Conservation (phyloP, 2,113 vertebrate genomes). For the Corythoichthys intestinalis region DNA sequence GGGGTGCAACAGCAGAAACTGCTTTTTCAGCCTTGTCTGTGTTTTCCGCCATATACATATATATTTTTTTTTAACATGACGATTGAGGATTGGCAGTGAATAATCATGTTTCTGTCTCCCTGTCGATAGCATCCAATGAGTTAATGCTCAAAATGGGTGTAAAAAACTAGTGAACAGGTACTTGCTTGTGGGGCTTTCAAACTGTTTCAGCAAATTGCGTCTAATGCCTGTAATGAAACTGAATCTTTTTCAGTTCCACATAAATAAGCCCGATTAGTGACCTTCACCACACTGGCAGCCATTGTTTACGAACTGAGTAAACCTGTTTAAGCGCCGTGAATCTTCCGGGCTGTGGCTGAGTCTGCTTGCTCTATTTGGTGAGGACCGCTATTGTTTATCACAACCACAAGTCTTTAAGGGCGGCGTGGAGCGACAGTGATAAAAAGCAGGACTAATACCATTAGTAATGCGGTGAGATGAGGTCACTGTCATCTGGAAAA, state of each 20-base stretch:
- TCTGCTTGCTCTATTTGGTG: conserved; percentile 45
- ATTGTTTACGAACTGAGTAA: conserved; percentile 10
- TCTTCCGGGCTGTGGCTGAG: not conserved
- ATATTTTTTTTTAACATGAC: no score
- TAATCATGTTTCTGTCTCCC: no score
- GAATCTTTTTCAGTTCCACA: not conserved
- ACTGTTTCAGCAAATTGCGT: not conserved
- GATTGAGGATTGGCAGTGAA: not conserved
- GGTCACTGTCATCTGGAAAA: conserved; percentile 36
- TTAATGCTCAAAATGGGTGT: not conserved
- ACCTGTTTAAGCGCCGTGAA: not conserved
- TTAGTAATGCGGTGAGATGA: conserved; percentile 2
- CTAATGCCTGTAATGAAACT: not conserved
- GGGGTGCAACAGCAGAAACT: no score
- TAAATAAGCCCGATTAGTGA: not conserved
- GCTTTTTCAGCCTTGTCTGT: no score
- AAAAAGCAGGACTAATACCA: conserved; percentile 34
- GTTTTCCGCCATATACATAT: no score
- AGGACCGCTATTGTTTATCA: conserved; percentile 53
- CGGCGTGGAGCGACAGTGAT: conserved; percentile 33
- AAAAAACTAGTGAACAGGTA: not conserved
- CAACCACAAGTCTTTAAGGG: conserved; percentile 1
- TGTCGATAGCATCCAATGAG: not conserved
- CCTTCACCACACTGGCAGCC: not conserved
- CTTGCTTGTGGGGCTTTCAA: not conserved